Evolutionary conservation across 2,888 invertebrate genomes (phyloP), one percentile per base, ranked within the genome.

Genomic region (Tineola bisselliella): DNA sequence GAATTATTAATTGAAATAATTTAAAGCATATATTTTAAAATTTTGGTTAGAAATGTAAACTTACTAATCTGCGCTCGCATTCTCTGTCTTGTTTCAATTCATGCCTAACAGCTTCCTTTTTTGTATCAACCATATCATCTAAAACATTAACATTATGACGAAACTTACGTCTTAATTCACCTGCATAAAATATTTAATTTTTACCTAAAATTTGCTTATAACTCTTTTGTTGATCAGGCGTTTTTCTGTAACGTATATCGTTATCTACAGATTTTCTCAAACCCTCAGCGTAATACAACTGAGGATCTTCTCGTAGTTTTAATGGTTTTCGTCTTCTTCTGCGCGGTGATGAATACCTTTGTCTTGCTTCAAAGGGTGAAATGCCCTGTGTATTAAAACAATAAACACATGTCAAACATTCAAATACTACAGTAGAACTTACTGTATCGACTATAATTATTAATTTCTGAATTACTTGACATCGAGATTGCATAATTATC

Each of bases 241-340:
- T 84, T 60, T 88, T 88, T 65, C 89, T 89, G 73, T 93, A 93
- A 31, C 92, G 83, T 63, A 93, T 84, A 67, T 90, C 90, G 73
- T 92, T 92, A 68, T 93, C 92, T 12, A 93, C 89, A 64, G 89
- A 89, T 69, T 89, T 87, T 64, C 91, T 87, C 63, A 89, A 74
- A 62, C 88, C 83, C 57, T 90, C 89, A n/a, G 89, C 84, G 75
- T 90, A 89, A 65, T 90, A 88, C 66, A 92, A 81, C 64, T 90
- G 86, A 1, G 93, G 92, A 71, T 93, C 92, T 84, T 69, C 94
- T 79, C 69, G 91, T 70, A 79, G 88, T 74, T 73, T 76, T 67
- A 90, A 81, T 10, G 76, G 91, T 79, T 66, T 91, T 88, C 66
- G 91, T 82, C 67, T 91, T 67, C 66, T 84, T 68, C 66, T 88